phyloP scores from a whole-genome alignment of 1,140 invertebrate genomes.

The Acromyrmex heyeri region DNA sequence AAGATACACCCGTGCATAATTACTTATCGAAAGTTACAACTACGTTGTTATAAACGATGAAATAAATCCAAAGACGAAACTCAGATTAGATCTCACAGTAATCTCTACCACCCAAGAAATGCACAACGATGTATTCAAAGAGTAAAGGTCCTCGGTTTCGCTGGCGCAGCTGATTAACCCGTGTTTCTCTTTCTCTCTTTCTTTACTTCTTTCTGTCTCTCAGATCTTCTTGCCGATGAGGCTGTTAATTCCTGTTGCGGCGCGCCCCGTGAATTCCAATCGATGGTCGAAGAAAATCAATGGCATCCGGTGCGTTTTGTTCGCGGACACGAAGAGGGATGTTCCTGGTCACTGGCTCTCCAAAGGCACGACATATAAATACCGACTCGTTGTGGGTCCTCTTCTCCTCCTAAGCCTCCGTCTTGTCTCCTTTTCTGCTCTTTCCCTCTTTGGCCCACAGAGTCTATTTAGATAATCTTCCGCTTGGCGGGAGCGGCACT shows the following conservation, averaged over 20 bases:
- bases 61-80: slow-evolving; percentile 21
- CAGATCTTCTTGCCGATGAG: slow-evolving; percentile 46
- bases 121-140: slow-evolving; percentile 33
- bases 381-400: slow-evolving; percentile 66
- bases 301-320: slow-evolving; percentile 52
- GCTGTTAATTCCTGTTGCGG: slow-evolving; percentile 52
- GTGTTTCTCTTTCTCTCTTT: slow-evolving; percentile 41
- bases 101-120: slow-evolving; percentile 44
- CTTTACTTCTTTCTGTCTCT: slow-evolving; percentile 11
- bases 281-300: slow-evolving; percentile 44
- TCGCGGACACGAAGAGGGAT: slow-evolving; percentile 58
- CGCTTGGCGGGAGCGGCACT: slow-evolving; percentile 79
- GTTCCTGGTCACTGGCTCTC: slow-evolving; percentile 69
- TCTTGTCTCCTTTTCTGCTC: slow-evolving; percentile 47
- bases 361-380: slow-evolving; percentile 74
- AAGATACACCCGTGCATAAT: background rate
- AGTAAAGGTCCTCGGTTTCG: slow-evolving; percentile 48
- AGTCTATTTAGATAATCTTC: slow-evolving; percentile 83
- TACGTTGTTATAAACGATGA: background rate
- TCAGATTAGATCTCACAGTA: slow-evolving; percentile 39
- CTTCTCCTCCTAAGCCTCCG: slow-evolving; percentile 42
- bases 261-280: slow-evolving; percentile 39
- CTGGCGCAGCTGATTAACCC: slow-evolving; percentile 41
- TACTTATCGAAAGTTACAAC: slow-evolving; percentile 27
- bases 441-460: slow-evolving; percentile 60